phyloP scores from a whole-genome alignment of 1,140 invertebrate genomes.

The Apolygus lucorum region DNA sequence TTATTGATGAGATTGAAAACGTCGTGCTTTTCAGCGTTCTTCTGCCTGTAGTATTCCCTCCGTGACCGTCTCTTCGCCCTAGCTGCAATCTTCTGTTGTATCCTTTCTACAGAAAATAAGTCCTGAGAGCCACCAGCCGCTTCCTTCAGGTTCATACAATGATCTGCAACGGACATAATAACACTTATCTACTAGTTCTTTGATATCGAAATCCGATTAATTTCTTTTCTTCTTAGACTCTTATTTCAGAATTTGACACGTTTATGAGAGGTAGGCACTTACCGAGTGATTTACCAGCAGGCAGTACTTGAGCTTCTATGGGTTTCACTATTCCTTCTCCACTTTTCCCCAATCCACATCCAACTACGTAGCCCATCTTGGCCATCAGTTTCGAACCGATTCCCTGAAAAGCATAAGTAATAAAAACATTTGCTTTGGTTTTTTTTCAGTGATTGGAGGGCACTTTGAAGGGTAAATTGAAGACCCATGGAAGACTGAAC shows the following conservation, averaged over 20 bases:
- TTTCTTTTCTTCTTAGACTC: too few relatives aligned
- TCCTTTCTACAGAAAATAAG: conserved; percentile 59
- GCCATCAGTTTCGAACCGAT: conserved; percentile 84
- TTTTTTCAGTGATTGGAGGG: too few relatives aligned
- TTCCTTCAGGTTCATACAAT: conserved; percentile 67
- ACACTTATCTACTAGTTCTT: too few relatives aligned
- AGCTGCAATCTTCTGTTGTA: conserved; percentile 52
- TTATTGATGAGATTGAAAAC: conserved; percentile 79
- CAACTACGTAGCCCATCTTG: conserved; percentile 83
- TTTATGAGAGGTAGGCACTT: too few relatives aligned
- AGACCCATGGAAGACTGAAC: too few relatives aligned
- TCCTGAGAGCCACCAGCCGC: conserved; percentile 57
- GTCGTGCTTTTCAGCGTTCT: conserved; percentile 49
- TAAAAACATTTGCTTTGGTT: too few relatives aligned
- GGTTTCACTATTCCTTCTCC: conserved; percentile 73
- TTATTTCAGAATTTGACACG: too few relatives aligned
- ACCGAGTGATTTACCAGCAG: conserved; percentile 70
- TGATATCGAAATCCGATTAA: too few relatives aligned
- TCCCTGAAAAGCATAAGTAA: conserved; percentile 60
- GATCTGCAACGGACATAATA: conserved; percentile 43
- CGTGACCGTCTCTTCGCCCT: conserved; percentile 52
- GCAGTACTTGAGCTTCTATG: conserved; percentile 70
- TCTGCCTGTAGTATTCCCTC: conserved; percentile 50
- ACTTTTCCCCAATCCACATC: conserved; percentile 69
- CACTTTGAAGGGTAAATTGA: too few relatives aligned